Conservation (phyloP, 1,140 invertebrate genomes). For the Drosophila insularis region DNA sequence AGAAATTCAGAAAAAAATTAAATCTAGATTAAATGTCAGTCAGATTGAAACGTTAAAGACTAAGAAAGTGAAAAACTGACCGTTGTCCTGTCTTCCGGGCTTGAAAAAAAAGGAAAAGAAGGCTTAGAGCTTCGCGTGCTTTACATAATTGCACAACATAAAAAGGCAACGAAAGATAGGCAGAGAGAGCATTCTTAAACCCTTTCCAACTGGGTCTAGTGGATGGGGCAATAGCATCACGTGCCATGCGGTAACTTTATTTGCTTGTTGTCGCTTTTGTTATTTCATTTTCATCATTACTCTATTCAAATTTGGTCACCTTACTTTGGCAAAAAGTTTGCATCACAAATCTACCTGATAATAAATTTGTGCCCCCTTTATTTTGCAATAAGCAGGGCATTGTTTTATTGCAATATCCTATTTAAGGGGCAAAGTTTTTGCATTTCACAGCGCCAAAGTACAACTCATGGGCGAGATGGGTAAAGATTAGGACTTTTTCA, state of each 20-base stretch:
- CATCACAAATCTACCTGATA: too few species aligned
- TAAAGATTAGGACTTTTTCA: too few species aligned
- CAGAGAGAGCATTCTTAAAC: neutral
- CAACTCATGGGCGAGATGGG: too few species aligned
- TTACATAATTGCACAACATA: neutral
- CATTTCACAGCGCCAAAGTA: too few species aligned
- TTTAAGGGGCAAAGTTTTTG: too few species aligned
- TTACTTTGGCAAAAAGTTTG: too few species aligned
- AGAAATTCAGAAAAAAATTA: neutral
- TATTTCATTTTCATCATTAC: neutral
- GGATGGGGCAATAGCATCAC: constrained; percentile 18
- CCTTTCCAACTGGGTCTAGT: constrained; percentile 32
- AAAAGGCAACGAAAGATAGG: neutral
- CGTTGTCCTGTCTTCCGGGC: neutral
- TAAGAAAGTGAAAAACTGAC: neutral
- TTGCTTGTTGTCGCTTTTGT: constrained; percentile 17
- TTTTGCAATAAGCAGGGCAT: too few species aligned
- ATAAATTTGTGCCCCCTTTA: too few species aligned
- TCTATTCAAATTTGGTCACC: too few species aligned
- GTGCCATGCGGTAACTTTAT: constrained; percentile 59
- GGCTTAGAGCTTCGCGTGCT: neutral
- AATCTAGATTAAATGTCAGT: neutral
- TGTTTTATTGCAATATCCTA: too few species aligned
- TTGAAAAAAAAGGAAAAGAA: neutral
- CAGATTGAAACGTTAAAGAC: neutral